Conservation (phyloP, 2,113 vertebrate species). For the Cochlearius cochlearius region DNA sequence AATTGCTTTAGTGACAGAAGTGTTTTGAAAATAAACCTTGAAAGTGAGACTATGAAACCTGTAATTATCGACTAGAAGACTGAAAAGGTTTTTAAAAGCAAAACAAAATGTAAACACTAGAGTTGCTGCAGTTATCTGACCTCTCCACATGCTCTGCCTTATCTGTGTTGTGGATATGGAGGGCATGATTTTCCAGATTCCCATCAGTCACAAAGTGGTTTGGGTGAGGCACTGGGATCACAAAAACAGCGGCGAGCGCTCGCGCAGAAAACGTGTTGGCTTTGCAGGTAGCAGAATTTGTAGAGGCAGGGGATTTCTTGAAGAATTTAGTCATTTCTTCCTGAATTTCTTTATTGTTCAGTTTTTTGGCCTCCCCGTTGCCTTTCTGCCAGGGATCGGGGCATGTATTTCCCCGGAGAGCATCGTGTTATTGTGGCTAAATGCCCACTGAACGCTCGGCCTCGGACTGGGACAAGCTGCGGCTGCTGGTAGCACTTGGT, state of each 20-base stretch:
- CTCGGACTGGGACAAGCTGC: not conserved
- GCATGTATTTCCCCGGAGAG: accelerated
- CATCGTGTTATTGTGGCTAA: not conserved
- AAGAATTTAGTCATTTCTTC: not conserved
- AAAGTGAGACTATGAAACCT: slow-evolving; percentile 15
- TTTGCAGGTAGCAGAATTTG: not conserved
- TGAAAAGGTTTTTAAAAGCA: not conserved
- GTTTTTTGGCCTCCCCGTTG: not conserved
- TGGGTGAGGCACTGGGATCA: not conserved
- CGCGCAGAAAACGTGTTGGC: not conserved
- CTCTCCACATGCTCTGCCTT: not conserved
- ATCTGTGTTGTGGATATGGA: not conserved
- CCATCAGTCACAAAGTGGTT: not conserved
- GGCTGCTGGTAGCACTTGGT: not conserved
- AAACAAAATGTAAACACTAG: not conserved
- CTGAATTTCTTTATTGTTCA: not conserved
- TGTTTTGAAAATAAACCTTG: slow-evolving; percentile 46
- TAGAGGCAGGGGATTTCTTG: not conserved
- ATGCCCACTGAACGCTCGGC: not conserved
- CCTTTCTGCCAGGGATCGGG: not conserved
- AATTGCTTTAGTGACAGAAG: slow-evolving; percentile 26
- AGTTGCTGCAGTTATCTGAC: not conserved
- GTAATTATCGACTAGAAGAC: slow-evolving; percentile 24
- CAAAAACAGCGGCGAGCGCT: not conserved
- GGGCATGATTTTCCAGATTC: not conserved